Conservation (phyloP, 30 jellyfish, hydroid and myxozoan species). For the Cassiopea andromeda region DNA sequence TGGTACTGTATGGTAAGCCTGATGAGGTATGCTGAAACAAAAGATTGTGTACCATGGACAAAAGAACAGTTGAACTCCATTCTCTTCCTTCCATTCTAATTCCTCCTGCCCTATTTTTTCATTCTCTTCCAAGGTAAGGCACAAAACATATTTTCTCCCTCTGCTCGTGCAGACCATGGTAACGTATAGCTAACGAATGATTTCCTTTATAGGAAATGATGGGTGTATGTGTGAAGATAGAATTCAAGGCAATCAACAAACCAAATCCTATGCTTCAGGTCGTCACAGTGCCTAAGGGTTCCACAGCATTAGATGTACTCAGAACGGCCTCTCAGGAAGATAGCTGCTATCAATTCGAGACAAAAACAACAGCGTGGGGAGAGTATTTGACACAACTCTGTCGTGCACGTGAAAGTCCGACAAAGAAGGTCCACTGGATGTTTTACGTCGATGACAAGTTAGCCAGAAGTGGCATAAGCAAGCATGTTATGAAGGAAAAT, state of each 20-base stretch:
- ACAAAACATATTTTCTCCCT: too few species aligned
- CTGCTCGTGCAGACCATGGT: neutral
- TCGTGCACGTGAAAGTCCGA: neutral
- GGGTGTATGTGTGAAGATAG: slow-evolving; percentile 48
- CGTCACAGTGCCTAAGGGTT: slow-evolving; percentile 22
- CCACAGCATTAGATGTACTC: slow-evolving; percentile 55
- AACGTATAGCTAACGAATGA: neutral
- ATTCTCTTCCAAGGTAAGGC: too few species aligned
- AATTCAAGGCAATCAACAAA: slow-evolving; percentile 45
- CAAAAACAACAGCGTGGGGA: slow-evolving; percentile 53
- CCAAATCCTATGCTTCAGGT: slow-evolving; percentile 25
- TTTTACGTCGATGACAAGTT: slow-evolving; percentile 40
- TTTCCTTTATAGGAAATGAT: neutral
- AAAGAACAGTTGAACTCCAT: too few species aligned
- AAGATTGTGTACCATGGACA: too few species aligned
- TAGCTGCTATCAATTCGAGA: slow-evolving; percentile 19
- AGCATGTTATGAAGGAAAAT: slow-evolving; percentile 13
- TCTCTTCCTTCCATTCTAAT: too few species aligned
- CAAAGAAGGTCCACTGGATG: slow-evolving; percentile 53
- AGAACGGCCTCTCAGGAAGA: slow-evolving; percentile 24
- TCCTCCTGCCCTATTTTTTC: too few species aligned
- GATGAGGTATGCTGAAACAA: too few species aligned
- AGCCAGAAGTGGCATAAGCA: slow-evolving; percentile 17
- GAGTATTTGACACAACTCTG: slow-evolving; percentile 26
- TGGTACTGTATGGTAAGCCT: too few species aligned